Percentiles rank a stretch among this genome's conserved stretches.
Conservation (phyloP, 2,113 vertebrate species). For the Cheirogaleus medius region DNA sequence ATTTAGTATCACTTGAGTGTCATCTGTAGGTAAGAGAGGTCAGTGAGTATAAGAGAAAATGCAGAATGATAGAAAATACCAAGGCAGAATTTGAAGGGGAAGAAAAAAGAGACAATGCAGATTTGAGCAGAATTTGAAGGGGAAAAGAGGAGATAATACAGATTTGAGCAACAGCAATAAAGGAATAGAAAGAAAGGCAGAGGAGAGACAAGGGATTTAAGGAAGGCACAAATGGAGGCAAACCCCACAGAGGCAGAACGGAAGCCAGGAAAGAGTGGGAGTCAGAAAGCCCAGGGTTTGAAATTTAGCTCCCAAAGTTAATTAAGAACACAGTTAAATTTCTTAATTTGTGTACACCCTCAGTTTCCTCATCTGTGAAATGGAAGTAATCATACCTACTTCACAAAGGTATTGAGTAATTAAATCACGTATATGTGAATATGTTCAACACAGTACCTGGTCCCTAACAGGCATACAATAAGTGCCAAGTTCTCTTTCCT, state of each 20-base stretch:
- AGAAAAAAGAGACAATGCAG: background rate
- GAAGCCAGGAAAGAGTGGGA: background rate
- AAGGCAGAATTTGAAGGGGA: background rate
- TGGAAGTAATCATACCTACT: background rate
- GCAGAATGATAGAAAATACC: background rate
- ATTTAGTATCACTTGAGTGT: background rate
- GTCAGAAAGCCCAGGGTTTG: background rate
- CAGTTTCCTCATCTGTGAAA: background rate
- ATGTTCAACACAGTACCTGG: slow-evolving; percentile 16
- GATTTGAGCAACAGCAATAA: background rate
- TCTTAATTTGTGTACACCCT: background rate
- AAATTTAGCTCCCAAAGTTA: background rate
- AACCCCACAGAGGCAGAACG: background rate
- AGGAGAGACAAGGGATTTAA: background rate
- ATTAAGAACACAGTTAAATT: background rate
- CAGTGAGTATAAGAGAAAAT: background rate
- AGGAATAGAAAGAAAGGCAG: background rate
- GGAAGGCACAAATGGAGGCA: background rate
- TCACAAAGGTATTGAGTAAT: background rate
- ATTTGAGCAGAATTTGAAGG: background rate
- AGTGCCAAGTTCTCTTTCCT: background rate
- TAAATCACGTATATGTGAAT: background rate
- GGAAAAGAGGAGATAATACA: background rate
- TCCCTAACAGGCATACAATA: background rate
- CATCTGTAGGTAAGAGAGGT: background rate